These are phyloP conservation scores for Melinopterus prodromus DNA, from an alignment of 2,888 invertebrate species.

Conservation along the genomic window DNA sequence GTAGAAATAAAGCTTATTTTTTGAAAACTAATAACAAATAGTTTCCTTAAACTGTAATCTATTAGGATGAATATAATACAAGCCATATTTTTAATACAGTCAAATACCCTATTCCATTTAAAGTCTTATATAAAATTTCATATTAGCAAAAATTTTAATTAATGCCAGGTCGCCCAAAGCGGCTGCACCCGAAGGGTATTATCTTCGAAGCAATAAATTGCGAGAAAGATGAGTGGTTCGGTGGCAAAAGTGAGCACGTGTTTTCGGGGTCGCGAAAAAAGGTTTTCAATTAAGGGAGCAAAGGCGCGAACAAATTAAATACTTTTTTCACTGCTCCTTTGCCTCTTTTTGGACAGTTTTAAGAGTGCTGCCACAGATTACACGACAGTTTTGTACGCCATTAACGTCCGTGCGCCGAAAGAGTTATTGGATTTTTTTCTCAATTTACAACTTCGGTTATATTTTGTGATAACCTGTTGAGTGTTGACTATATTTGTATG, in stretches of 20 bases:
- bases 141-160: not conserved
- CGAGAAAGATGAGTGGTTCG: not conserved
- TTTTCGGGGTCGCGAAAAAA: conserved; percentile 4
- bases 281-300: conserved; percentile 4
- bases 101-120: too few relatives aligned
- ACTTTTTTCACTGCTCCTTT: not conserved
- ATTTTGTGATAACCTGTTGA: not conserved
- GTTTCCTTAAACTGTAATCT: too few relatives aligned
- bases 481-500: not conserved
- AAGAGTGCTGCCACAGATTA: not conserved
- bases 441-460: not conserved
- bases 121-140: not conserved
- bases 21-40: too few relatives aligned
- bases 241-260: not conserved
- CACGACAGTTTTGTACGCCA: not conserved
- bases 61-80: too few relatives aligned
- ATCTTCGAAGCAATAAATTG: not conserved
- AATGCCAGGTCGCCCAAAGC: not conserved
- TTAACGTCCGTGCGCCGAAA: not conserved
- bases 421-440: not conserved
- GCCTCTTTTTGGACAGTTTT: not conserved
- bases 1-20: too few relatives aligned
- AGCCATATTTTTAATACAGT: too few relatives aligned
- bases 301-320: not conserved
- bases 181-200: not conserved